phyloP scores from a whole-genome alignment of 2,888 invertebrate genomes.

The Anticlea derivata region DNA sequence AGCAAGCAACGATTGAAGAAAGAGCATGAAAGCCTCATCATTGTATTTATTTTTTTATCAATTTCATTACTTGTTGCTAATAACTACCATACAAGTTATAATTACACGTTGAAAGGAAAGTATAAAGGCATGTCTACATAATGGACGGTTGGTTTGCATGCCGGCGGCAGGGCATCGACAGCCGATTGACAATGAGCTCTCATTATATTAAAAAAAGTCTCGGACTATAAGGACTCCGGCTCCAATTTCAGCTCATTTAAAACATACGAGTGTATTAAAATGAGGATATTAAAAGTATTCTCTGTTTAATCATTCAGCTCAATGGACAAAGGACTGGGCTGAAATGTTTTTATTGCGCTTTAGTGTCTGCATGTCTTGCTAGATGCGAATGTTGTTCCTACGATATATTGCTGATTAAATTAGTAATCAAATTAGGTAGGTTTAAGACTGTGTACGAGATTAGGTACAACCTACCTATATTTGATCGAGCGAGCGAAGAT shows the following conservation, averaged over 20 bases:
- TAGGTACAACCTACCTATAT: no score
- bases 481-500: no score
- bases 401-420: background rate
- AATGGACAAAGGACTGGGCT: slow-evolving; percentile 18
- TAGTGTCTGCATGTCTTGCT: slow-evolving; percentile 1
- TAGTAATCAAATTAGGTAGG: background rate
- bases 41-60: background rate
- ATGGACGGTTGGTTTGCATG: slow-evolving; percentile 44
- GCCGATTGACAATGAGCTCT: slow-evolving; percentile 69
- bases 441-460: no score
- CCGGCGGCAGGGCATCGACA: slow-evolving; percentile 49
- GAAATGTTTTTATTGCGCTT: slow-evolving; percentile 12
- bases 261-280: slow-evolving; percentile 37
- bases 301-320: slow-evolving; percentile 25
- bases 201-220: slow-evolving; percentile 54
- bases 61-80: slow-evolving; percentile 12
- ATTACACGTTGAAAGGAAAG: slow-evolving; percentile 31
- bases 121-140: slow-evolving; percentile 41
- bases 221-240: slow-evolving; percentile 29
- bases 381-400: background rate
- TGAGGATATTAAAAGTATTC: slow-evolving; percentile 29
- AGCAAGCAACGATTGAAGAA: background rate
- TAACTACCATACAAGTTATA: slow-evolving; percentile 26
- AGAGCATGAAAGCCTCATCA: background rate
- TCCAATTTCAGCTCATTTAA: slow-evolving; percentile 42